Percentiles rank a stretch among this genome's conserved stretches.
phyloP scores from a whole-genome alignment of 2,888 invertebrate genomes.

The Graphium colonna region DNA sequence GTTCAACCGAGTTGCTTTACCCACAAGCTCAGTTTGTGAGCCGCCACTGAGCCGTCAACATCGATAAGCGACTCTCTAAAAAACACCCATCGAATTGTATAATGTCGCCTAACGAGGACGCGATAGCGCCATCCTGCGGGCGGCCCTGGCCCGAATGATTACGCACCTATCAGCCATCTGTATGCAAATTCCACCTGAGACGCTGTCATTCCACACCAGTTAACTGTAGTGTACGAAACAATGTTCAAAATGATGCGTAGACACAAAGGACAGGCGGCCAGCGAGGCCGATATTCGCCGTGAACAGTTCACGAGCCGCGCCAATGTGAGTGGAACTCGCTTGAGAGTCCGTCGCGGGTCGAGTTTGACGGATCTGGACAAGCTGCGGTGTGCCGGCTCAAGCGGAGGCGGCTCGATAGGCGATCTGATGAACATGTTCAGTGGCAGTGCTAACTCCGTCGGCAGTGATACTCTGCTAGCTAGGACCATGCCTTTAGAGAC shows the following conservation, averaged over 20 bases:
- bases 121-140: conserved; percentile 73
- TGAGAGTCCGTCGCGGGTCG: conserved; percentile 84
- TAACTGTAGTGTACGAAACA: conserved; percentile 23
- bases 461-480: conserved; percentile 86
- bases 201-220: conserved; percentile 55
- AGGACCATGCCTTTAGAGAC: conserved; percentile 87
- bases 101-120: conserved; percentile 49
- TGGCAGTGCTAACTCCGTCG: conserved; percentile 84
- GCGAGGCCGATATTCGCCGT: conserved; percentile 70
- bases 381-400: conserved; percentile 71
- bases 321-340: conserved; percentile 70
- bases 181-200: conserved; percentile 66
- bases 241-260: conserved; percentile 57
- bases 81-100: not conserved
- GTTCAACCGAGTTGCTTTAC: conserved; percentile 64
- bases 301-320: conserved; percentile 76
- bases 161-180: conserved; percentile 61
- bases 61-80: conserved; percentile 26
- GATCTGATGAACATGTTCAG: conserved; percentile 90
- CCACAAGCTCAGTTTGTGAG: conserved; percentile 63
- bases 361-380: conserved; percentile 87
- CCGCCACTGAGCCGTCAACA: conserved; percentile 65
- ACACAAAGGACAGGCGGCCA: conserved; percentile 65
- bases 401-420: conserved; percentile 84
- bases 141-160: conserved; percentile 73